Evolutionary conservation across 2,113 vertebrate species (phyloP), one percentile per base, ranked within the genome.

Genomic region (Panthera leo): DNA sequence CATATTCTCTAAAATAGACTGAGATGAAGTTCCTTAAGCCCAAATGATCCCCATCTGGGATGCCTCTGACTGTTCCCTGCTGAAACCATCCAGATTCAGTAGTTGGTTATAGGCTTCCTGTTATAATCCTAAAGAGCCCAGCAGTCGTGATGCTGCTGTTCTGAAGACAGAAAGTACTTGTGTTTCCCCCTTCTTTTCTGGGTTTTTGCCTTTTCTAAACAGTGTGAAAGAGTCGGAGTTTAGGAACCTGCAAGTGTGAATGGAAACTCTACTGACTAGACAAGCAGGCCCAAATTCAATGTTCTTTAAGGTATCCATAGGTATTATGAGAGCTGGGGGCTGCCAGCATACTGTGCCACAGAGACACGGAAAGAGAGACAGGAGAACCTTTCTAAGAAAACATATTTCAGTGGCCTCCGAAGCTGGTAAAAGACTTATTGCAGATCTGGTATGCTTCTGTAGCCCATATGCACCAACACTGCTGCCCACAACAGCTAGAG

Each of bases 391-490:
- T 82, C 61, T 21, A 7, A 71, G 16, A 82, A 53, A 68, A 63
- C 1, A 27, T 10, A 42, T 73, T 75, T 83, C 10, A 75, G 27
- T 84, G 9, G 4, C n/a, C 10, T 73, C 25, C 0, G 0, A 51
- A 25, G 18, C 53, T 14, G 14, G 36, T 73, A 0, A 39, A 89
- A 45, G 19, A 45, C 58, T 42, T 27, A 29, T 58, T 55, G 36
- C 29, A 45, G 4, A 23, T 36, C 2, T 76, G 25, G 0, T 15
- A 53, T 36, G 12, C 29, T 67, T 53, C 51, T 42, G 27, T 14
- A 9, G 5, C 3, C 29, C 23, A 14, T 31, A 23, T 23, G 0
- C 18, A 55, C 16, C 68, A 73, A 34, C 3, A 25, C 0, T 5
- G 3, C n/a, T 55, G 55, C 39, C 90, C 45, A 58, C 7, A 45